Percentiles rank a stretch among this genome's conserved stretches.
Conservation (phyloP, 2,888 invertebrate species). For the Teleiodes luculella region DNA sequence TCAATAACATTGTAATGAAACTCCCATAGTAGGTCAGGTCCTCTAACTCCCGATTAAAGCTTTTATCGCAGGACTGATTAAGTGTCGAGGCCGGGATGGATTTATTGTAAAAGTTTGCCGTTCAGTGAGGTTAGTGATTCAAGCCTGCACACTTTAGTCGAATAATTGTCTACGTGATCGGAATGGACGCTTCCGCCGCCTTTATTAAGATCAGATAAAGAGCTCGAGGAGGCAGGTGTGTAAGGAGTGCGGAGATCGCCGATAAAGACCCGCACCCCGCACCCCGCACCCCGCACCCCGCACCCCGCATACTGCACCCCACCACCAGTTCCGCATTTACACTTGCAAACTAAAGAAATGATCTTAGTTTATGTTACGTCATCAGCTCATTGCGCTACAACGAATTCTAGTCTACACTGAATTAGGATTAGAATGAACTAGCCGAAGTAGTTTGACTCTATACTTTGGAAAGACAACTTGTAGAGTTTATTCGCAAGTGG, state of each 20-base stretch:
- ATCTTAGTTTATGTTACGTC: no score
- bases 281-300: not conserved
- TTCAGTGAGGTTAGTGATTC: constrained; percentile 76
- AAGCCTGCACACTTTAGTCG: constrained; percentile 75
- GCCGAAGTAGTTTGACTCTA: no score
- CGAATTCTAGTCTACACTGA: no score
- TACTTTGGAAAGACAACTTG: no score
- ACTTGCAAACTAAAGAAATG: constrained; percentile 5
- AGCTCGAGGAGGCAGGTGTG: constrained; percentile 50
- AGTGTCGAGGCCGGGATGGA: constrained; percentile 75
- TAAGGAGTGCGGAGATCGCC: constrained; percentile 15
- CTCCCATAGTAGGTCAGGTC: constrained; percentile 58
- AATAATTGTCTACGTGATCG: constrained; percentile 78
- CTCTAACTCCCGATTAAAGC: constrained; percentile 73
- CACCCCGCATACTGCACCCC: not conserved
- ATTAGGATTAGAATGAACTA: no score
- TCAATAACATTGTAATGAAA: constrained; percentile 50
- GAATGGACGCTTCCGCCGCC: constrained; percentile 62
- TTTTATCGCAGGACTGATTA: constrained; percentile 77
- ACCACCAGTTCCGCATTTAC: not conserved
- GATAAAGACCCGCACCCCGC: constrained; percentile 1
- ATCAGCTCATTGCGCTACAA: no score
- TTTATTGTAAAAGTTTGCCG: constrained; percentile 78
- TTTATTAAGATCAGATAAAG: constrained; percentile 75
- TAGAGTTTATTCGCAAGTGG: no score